Conservation (phyloP, 1,140 invertebrate genomes). For the Melanaphis sacchari region DNA sequence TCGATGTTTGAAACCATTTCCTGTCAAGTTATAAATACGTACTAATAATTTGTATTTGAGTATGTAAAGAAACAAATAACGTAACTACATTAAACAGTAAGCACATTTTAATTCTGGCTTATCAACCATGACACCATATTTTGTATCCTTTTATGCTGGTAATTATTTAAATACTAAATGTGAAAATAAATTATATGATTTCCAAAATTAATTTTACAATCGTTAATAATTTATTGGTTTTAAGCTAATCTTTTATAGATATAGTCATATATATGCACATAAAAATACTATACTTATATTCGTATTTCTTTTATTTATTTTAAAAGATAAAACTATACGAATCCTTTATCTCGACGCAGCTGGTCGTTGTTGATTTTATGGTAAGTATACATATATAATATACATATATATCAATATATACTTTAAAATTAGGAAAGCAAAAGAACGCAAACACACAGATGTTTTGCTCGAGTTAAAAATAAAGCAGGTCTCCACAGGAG, state of each 20-base stretch:
- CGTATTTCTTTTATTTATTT: neutral
- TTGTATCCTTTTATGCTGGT: neutral
- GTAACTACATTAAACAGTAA: neutral
- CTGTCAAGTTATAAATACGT: neutral
- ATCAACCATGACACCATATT: neutral
- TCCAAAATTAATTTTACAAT: neutral
- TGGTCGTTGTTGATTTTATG: constrained; percentile 27
- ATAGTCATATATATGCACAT: too few relatives aligned
- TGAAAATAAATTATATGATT: neutral
- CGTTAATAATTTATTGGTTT: neutral
- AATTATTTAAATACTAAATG: neutral
- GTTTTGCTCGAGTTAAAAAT: constrained; percentile 36
- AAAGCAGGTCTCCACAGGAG: constrained; percentile 35
- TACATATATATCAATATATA: neutral
- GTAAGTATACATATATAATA: neutral
- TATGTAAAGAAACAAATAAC: too few relatives aligned
- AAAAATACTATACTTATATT: neutral
- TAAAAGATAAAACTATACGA: neutral
- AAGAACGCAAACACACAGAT: constrained; percentile 50
- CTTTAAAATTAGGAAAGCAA: constrained; percentile 42
- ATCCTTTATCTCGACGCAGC: constrained; percentile 18
- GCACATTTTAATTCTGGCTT: neutral
- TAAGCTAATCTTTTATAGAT: neutral
- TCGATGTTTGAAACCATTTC: neutral
- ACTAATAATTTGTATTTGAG: neutral